Evolutionary conservation across 2,888 invertebrate genomes (phyloP), one percentile per base, ranked within the genome.

Genomic region (Pimpla rufipes): DNA sequence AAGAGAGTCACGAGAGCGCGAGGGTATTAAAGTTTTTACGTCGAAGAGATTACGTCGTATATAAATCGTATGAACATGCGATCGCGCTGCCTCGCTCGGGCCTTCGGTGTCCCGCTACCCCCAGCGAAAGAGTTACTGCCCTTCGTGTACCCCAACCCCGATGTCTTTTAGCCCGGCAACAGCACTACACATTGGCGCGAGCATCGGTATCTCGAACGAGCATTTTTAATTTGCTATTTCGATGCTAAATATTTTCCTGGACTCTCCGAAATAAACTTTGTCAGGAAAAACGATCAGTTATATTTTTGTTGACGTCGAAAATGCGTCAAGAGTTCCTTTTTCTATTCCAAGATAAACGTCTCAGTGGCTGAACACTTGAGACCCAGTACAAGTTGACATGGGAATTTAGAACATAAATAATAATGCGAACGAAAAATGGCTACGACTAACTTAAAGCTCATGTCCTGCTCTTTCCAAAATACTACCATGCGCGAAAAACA

Each of bases 1-100:
- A 50, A 29, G 16, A 76, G n/a, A 21, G 62, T 13, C 3, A 29
- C 57, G 50, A 37, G 78, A 13, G 13, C 45, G 47, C 62, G 45
- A 29, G 71, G 76, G 68, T 80, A 83, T 83, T 83, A 83, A 74
- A 80, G 67, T 80, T 83, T 83, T 80, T 64, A 77, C 52, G 42
- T 59, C 52, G 59, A 18, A 62, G 55, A 50, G 68, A 83, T 83
- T 80, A 83, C 77, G 52, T 73, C 47, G 76, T 68, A 47, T 74
- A 83, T 80, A 80, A 80, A 83, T 80, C 77, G 73, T 62, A 42
- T 11, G 21, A 75, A 8, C 68, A 45, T 40, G 35, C 47, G 55
- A 37, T 23, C 70, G 64, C 47, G 55, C 21, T 23, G 64, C 55
- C 23, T 50, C 37, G 50, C 35, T 59, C 55, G 71, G 23, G 18